Evolutionary conservation across 2,797 vertebrate genomes (phyloP), one percentile per base, ranked within the genome.

Genomic region (Spheniscus humboldti): DNA sequence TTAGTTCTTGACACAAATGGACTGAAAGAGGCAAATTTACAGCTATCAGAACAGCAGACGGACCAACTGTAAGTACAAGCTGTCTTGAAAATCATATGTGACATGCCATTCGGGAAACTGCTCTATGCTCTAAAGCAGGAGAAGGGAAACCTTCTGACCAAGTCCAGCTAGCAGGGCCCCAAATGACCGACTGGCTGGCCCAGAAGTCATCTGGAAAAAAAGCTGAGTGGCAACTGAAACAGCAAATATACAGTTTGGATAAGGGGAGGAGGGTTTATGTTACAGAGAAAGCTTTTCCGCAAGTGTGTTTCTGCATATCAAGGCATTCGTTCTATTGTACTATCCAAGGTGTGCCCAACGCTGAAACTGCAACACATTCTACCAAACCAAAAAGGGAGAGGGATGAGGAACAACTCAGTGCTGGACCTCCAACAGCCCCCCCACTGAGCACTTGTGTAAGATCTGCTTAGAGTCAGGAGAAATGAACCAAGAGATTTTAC

Each of bases 1-100:
- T 97, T 93, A 98, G 96, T 92, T 96, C 95, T 97, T 73, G 88
- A 98, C 97, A 98, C 96, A 97, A 97, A 94, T 75, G 94, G 97
- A 96, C 88, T 93, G 69, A n/a, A 81, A 95, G 94, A 98, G 95
- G 97, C 90, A 97, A 96, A 97, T 94, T 95, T 81, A 98, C 96
- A 98, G 85, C 97, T 94, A 97, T 86, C 92, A 92, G 93, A 81
- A 97, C 76, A 97, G 96, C 94, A 95, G 96, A 90, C 35, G 27
- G 94, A 97, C 48, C 74, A 45, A 45, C 10, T 68, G 69, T 18
- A 85, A 94, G 84, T 48, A 92, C 71, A 96, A 84, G 94, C 82
- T 95, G 90, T 52, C 91, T 82, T 83, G 45, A 81, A 93, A 96
- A 77, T 12, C n/a, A 33, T 55, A 75, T 18, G 50, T 41, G 84